A percentile compares a stretch with the other conserved stretches of the same genome.
Conservation (phyloP, 2,113 vertebrate genomes). For the Leucosticte australis region DNA sequence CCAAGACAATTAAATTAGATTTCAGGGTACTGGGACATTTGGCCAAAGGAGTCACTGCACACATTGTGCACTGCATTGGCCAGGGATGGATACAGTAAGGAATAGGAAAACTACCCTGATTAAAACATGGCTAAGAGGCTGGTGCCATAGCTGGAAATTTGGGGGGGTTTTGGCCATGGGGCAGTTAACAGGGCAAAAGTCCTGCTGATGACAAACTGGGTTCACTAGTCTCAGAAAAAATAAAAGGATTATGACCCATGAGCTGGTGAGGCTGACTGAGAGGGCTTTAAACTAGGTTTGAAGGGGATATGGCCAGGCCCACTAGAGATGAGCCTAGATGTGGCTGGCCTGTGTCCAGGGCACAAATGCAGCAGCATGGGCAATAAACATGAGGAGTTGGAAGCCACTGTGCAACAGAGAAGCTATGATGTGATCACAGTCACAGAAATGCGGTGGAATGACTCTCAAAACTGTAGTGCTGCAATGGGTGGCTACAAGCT, state of each 20-base stretch:
- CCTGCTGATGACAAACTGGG: no score
- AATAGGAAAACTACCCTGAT: neutral
- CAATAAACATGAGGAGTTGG: neutral
- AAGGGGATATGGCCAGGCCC: neutral
- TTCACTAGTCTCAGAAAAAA: neutral
- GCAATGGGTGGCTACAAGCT: neutral
- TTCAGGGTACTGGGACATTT: neutral
- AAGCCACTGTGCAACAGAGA: neutral
- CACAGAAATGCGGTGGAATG: neutral
- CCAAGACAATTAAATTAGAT: neutral
- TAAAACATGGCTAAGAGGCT: neutral
- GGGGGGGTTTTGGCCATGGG: neutral
- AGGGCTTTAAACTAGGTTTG: neutral
- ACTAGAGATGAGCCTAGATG: neutral
- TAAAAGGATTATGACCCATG: neutral
- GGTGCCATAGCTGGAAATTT: no score
- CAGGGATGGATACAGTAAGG: neutral
- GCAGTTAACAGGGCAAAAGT: neutral
- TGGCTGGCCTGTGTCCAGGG: neutral
- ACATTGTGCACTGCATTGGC: neutral
- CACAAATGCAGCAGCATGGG: neutral
- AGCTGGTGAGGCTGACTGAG: neutral
- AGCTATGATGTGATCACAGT: rapidly evolving
- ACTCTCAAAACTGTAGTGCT: neutral
- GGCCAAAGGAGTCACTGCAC: neutral